Evolutionary conservation across 2,797 vertebrate genomes (phyloP), one percentile per base, ranked within the genome.

Genomic region (Yasuhikotakia modesta): DNA sequence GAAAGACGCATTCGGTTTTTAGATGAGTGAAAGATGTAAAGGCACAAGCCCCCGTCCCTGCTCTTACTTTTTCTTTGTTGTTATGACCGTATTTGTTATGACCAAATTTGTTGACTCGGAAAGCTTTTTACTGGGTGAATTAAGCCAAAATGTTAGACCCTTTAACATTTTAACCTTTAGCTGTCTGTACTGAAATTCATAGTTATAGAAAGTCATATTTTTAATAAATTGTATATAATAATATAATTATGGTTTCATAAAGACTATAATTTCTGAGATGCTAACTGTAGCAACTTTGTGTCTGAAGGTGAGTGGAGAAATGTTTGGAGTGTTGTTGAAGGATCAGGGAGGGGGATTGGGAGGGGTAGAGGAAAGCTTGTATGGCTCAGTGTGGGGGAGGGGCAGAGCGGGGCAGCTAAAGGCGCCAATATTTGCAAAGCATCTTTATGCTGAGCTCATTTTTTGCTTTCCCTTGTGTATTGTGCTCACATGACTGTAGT

Each of bases 381-480:
- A 19, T 24, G 7, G 1, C 46, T 63, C 43, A 53, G 30, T 14
- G 30, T 17, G 7, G 27, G n/a, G 27, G 19, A 55, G 12, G 53
- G 43, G 39, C 39, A 10, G 39, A 43, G 39, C 39, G 10, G 39
- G 39, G 22, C 43, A 46, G 80, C 16, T n/a, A 21, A 10, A 22
- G 73, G 27, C 66, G 66, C 72, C 76, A 55, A 70, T 81, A 72
- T 61, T 74, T 79, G 73, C 19, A 1, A 63, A 11, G 50, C 48
- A 46, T 24, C 64, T 73, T 68, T 48, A 67, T 79, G 48, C 48
- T 39, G 67, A 70, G 24, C 68, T 79, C 60, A 81, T 65, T 70
- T 71, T 76, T 24, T 73, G 17, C 30, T 70, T 64, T 81, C 73
- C 73, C 73, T 55, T 78, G 76, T 78, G 76, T 27, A 45, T 55